Base-by-base conservation (phyloP, 1,140 invertebrate species). In the Panulirus ornatus region DNA sequence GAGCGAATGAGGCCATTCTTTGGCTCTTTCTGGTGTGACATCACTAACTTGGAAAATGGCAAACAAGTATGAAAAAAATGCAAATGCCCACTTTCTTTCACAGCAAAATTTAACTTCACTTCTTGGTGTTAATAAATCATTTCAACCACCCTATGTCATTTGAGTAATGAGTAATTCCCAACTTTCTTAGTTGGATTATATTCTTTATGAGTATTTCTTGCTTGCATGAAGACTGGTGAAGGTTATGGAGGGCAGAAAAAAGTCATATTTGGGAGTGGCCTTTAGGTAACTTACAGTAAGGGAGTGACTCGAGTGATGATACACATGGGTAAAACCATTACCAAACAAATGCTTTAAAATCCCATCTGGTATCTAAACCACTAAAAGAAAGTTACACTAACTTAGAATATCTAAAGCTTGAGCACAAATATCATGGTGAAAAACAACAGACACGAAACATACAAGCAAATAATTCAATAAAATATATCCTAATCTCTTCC, bases 281-380 rank as follows among this genome's bases (percentile, higher is more conserved):
- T 6, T 47, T 47, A 47, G 44, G 14, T 47, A 6, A 6, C 44
- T 47, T 47, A 47, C 44, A 47, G 14, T 6, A 30, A 30, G 30
- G 3, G 0, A 27, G 58, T 66, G 22, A 30, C 76, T 51, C 27
- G 11, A 79, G 11, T 47, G 38, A 42, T 58, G 27, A 81, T 38
- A 16, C 42, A 54, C 34, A 36, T 58, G 47, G 47, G 78, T 58
- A 58, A 81, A 81, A 47, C 78, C 78, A 81, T 81, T 81, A 81
- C 78, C 78, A 81, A 58, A 81, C 11, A 75, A 40, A 75, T 19
- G 22, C 42, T 51, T 47, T 22, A 51, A 79, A 51, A 30, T 30
- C 30, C 54, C 54, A 14, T 51, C n/a, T 79, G 40, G 40, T 51
- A 34, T 76, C 1, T 22, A 75, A 11, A 27, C 8, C 19, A 76